These are phyloP conservation scores for Dyspetes luteomarginatus DNA, from an alignment of 2,888 invertebrate species.

Conservation along the genomic window DNA sequence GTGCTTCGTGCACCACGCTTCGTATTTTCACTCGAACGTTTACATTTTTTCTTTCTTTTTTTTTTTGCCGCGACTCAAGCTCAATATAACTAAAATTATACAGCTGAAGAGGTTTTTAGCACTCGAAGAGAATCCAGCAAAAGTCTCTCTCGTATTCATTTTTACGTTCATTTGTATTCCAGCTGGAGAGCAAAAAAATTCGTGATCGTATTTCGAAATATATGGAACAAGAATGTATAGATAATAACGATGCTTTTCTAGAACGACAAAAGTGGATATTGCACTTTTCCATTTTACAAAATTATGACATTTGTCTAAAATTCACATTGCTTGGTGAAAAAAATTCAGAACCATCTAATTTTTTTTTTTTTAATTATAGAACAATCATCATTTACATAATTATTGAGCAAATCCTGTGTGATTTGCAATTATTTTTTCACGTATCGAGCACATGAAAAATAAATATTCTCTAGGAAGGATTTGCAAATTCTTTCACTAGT, in stretches of 20 bases:
- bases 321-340: too few relatives aligned
- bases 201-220: too few relatives aligned
- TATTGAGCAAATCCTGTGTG: too few relatives aligned
- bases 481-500: too few relatives aligned
- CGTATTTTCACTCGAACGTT: neutral
- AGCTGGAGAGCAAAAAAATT: neutral
- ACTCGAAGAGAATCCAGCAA: neutral
- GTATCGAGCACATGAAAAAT: too few relatives aligned
- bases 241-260: too few relatives aligned
- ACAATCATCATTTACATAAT: too few relatives aligned
- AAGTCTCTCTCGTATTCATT: neutral
- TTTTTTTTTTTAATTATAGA: too few relatives aligned
- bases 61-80: neutral
- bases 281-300: neutral
- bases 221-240: too few relatives aligned
- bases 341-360: too few relatives aligned
- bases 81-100: conserved; percentile 7
- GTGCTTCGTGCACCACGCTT: neutral
- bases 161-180: neutral
- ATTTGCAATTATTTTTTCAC: too few relatives aligned
- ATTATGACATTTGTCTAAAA: neutral
- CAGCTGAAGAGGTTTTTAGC: conserved; percentile 1
- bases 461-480: too few relatives aligned
- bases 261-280: conserved; percentile 75
- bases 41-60: conserved; percentile 5